Conservation (phyloP, 2,113 vertebrate genomes). For the Nyctereutes procyonoides region DNA sequence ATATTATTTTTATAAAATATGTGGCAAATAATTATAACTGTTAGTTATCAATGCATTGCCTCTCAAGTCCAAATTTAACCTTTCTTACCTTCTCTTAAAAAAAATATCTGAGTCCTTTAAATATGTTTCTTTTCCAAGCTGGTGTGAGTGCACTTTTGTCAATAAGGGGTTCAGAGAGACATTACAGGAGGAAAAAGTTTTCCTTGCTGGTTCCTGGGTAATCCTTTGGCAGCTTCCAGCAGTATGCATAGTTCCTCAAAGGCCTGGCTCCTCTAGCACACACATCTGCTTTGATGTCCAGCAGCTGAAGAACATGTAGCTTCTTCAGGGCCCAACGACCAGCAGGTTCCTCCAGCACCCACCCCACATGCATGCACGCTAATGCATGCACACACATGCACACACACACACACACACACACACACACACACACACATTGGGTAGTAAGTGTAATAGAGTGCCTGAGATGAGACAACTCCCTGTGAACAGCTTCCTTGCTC, state of each 20-base stretch:
- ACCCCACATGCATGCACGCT: background rate
- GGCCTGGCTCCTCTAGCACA: background rate
- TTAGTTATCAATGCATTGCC: background rate
- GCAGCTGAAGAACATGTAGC: background rate
- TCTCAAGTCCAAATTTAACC: background rate
- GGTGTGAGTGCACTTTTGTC: background rate
- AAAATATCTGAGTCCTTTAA: background rate
- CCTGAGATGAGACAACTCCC: background rate
- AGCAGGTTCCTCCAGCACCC: background rate
- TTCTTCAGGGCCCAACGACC: background rate
- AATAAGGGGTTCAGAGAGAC: background rate
- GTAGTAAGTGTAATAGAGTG: background rate
- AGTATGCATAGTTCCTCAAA: background rate
- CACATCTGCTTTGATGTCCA: background rate
- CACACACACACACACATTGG: background rate
- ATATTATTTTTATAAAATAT: conserved; percentile 48
- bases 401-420: background rate
- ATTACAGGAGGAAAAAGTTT: background rate
- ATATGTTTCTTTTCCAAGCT: background rate
- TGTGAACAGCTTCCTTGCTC: background rate
- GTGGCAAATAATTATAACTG: conserved; percentile 14
- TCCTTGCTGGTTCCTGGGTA: background rate
- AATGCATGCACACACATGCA: background rate
- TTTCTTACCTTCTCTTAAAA: conserved; percentile 9
- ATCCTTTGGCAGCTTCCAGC: background rate